Base-by-base conservation (phyloP, 1,140 invertebrate species). In the Drosophila arawakana region DNA sequence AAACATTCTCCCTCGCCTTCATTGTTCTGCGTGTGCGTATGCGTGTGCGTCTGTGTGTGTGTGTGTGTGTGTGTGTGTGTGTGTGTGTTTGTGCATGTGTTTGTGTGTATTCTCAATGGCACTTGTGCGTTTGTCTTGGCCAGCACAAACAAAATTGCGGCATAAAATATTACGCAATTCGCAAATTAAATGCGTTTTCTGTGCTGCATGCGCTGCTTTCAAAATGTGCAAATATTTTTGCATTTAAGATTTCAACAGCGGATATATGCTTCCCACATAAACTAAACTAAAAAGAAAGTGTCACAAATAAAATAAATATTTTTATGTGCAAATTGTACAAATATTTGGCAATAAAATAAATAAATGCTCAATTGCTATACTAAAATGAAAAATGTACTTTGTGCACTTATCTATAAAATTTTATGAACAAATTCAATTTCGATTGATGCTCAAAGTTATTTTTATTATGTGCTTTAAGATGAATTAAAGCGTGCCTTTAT, bases 161-260 rank as follows among this genome's bases (percentile, higher is more conserved):
- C 47, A 58, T 80, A 80, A 80, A 84, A 80, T 83, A 73, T 80
- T 68, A 73, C 50, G 57, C 34, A 52, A 57, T 76, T 73, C 47
- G 60, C 18, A 68, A 61, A 25, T 69, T 78, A 68, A 81, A 74
- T 58, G 62, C 50, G 76, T 81, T 86, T 81, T 61, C 75, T 34
- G 39, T 35, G 37, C 34, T 57, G 52, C 65, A 18, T 41, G 4
- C 5, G 39, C 37, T 18, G 1, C 34, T 35, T 52, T 35, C 11
- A 13, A 9, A 34, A 34, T 63, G 59, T 13, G 7, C 10, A 30
- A 59, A 39, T 74, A 70, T 80, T 78, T 80, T 80, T 85, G 69
- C 81, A 84, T 84, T 84, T 59, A 75, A 80, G 76, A 84, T 74
- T 74, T 60, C 81, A 61, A 63, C 69, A 11, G 7, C 9, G 7